Percentiles rank a stretch among this genome's conserved stretches.
Evolutionary conservation across 1,140 invertebrate species (phyloP).

Genomic region (Battus philenor): DNA sequence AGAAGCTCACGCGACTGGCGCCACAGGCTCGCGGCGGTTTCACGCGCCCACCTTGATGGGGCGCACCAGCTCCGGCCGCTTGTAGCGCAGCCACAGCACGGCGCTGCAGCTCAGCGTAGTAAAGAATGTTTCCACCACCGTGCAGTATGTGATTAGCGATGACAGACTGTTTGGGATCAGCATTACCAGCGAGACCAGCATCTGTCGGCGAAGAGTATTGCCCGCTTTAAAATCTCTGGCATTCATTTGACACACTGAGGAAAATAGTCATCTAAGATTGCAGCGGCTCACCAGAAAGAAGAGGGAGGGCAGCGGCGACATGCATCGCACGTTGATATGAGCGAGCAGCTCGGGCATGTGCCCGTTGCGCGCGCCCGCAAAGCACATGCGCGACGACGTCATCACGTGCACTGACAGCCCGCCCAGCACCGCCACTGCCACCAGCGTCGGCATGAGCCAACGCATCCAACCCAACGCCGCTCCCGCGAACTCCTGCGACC

Average conservation of each 20-base stretch:
- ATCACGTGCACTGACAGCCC: conserved; percentile 93
- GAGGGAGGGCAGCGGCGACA: conserved; percentile 90
- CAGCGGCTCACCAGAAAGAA: conserved; percentile 84
- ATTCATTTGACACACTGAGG: no score
- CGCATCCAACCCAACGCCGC: conserved; percentile 82
- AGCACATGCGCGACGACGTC: conserved; percentile 93
- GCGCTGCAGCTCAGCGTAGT: conserved; percentile 92
- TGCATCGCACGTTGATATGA: conserved; percentile 88
- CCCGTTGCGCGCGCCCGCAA: conserved; percentile 92
- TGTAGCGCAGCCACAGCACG: conserved; percentile 90
- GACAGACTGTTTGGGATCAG: conserved; percentile 91
- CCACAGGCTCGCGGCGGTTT: background rate
- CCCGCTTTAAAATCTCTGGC: background rate
- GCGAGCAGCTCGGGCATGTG: conserved; percentile 91
- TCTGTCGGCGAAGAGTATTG: conserved; percentile 74
- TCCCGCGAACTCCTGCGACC: conserved; percentile 87
- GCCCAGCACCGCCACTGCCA: conserved; percentile 90
- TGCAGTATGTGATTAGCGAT: conserved; percentile 94
- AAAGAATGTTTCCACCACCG: conserved; percentile 95
- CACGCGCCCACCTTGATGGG: conserved; percentile 87
- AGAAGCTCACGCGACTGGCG: no score
- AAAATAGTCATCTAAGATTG: no score
- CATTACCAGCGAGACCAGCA: conserved; percentile 89
- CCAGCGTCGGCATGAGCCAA: conserved; percentile 90
- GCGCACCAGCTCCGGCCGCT: conserved; percentile 85